Evolutionary conservation across 2,797 vertebrate species (phyloP).

Genomic region (Pteropus rufus): DNA sequence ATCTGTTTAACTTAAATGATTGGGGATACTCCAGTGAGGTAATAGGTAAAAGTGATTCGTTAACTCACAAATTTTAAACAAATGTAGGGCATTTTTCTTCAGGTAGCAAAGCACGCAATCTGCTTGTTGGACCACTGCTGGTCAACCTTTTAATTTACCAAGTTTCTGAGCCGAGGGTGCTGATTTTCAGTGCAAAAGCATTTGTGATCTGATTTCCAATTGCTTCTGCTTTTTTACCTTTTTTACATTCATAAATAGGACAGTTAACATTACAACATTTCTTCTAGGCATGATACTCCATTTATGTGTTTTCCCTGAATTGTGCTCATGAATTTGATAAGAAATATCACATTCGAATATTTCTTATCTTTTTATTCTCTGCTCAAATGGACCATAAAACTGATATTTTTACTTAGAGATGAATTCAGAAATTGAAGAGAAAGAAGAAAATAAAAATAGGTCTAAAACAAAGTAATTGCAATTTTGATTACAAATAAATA

Average conservation of each 20-base stretch:
- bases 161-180: not conserved
- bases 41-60: not conserved
- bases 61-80: not conserved
- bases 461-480: not conserved
- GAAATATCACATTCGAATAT: not conserved
- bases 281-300: not conserved
- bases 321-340: not conserved
- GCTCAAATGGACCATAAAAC: not conserved
- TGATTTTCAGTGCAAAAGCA: not conserved
- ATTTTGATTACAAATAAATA: not conserved
- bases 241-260: not conserved
- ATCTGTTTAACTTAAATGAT: not conserved
- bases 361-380: not conserved
- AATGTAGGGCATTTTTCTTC: not conserved
- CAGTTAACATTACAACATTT: not conserved
- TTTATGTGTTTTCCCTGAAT: not conserved
- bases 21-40: not conserved
- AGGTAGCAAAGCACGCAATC: not conserved
- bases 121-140: not conserved
- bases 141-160: not conserved
- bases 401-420: not conserved
- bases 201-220: not conserved
- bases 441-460: not conserved
- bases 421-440: not conserved
- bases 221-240: not conserved